Percentiles rank a stretch among this genome's conserved stretches.
Evolutionary conservation across 2,888 invertebrate genomes (phyloP).

Genomic region (Fissipunctia ypsillon): DNA sequence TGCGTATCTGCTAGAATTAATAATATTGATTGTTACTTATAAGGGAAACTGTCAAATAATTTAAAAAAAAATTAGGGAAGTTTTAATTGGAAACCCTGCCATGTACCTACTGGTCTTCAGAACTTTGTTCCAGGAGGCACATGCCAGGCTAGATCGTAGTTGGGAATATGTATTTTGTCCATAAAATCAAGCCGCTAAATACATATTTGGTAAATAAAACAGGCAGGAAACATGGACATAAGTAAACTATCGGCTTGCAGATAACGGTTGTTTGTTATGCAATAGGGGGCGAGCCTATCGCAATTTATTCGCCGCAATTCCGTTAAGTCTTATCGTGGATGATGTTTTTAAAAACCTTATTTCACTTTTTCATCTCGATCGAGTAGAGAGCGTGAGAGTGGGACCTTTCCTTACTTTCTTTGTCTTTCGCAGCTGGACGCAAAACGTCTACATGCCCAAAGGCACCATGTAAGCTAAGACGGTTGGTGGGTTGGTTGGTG

Average conservation of each 20-base stretch:
- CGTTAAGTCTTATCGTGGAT: conserved; percentile 39
- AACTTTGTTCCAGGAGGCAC: background rate
- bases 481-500: conserved; percentile 36
- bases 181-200: background rate
- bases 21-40: background rate
- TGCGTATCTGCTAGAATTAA: background rate
- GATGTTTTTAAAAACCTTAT: conserved; percentile 8
- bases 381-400: conserved; percentile 1
- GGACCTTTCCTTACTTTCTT: conserved; percentile 21
- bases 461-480: conserved; percentile 33
- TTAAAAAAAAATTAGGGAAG: background rate
- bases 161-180: background rate
- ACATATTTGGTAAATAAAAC: conserved; percentile 28
- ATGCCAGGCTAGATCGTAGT: background rate
- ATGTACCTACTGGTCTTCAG: background rate
- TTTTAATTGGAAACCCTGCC: background rate
- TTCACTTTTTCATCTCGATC: conserved; percentile 25
- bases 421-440: conserved; percentile 39
- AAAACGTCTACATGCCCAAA: conserved; percentile 7
- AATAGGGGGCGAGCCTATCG: conserved; percentile 50
- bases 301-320: conserved; percentile 40
- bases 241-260: conserved; percentile 28
- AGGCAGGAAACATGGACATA: conserved; percentile 14
- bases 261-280: conserved; percentile 44
- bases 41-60: background rate